Conservation (phyloP, 2,113 vertebrate genomes). For the Oryzias curvinotus region DNA sequence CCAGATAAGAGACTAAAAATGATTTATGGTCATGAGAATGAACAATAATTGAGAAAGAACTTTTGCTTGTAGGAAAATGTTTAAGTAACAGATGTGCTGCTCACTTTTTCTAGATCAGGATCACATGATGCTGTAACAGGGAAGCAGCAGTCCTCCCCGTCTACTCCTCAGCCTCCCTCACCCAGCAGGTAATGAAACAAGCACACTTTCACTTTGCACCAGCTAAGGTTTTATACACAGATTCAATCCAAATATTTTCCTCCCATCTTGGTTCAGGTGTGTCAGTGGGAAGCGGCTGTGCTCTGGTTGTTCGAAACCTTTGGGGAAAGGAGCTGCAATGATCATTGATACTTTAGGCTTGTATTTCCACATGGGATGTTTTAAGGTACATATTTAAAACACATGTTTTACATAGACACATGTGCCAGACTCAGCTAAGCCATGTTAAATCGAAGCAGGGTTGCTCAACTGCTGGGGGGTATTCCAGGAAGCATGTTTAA, state of each 20-base stretch:
- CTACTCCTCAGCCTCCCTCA: slow-evolving; percentile 82
- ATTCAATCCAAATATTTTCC: not conserved
- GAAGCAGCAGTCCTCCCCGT: slow-evolving; percentile 68
- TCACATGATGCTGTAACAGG: slow-evolving; percentile 80
- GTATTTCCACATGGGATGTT: slow-evolving; percentile 97
- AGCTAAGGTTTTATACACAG: not conserved
- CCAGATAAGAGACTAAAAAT: no score
- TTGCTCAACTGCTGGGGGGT: no score
- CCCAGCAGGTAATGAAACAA: slow-evolving; percentile 82
- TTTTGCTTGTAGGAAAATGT: no score
- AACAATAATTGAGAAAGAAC: no score
- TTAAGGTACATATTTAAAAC: slow-evolving; percentile 79
- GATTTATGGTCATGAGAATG: no score
- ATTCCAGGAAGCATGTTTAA: no score
- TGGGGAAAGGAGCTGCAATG: slow-evolving; percentile 97
- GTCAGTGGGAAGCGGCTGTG: slow-evolving; percentile 94
- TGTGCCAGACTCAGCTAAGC: not conserved
- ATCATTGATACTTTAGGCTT: slow-evolving; percentile 93
- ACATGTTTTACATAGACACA: not conserved
- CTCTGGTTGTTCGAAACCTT: slow-evolving; percentile 86
- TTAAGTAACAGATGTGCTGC: not conserved
- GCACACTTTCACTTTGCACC: not conserved
- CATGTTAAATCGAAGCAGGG: not conserved
- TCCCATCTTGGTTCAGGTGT: slow-evolving; percentile 77
- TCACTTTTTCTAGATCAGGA: slow-evolving; percentile 75